phyloP scores from a whole-genome alignment of 2,797 vertebrate species.

The Smutsia temminckii region DNA sequence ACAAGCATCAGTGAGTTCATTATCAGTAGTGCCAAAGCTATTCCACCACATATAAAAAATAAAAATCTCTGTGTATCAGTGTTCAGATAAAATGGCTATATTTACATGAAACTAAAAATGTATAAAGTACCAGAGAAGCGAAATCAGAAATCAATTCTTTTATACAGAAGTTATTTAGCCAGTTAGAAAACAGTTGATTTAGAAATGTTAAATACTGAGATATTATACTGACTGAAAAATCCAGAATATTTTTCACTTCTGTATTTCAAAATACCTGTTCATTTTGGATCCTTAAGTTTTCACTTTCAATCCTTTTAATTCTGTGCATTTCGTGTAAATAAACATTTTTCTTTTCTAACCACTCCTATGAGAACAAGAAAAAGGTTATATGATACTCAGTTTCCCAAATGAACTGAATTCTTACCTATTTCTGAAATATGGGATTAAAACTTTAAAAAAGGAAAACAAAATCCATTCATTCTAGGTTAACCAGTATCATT shows the following conservation, averaged over 20 bases:
- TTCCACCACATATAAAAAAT: neutral
- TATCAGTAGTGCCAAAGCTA: neutral
- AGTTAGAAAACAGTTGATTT: slow-evolving; percentile 23
- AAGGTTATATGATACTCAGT: neutral
- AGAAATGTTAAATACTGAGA: neutral
- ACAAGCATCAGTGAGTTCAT: neutral
- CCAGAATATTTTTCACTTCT: neutral
- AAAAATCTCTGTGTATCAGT: neutral
- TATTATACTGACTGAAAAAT: slow-evolving; percentile 14
- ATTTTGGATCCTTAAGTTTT: slow-evolving; percentile 78
- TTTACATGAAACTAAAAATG: slow-evolving; percentile 28
- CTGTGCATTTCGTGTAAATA: slow-evolving; percentile 84
- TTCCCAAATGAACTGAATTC: slow-evolving; percentile 5
- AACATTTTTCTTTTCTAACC: slow-evolving; percentile 92
- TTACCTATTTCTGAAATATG: slow-evolving; percentile 40
- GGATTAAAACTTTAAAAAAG: slow-evolving; percentile 21
- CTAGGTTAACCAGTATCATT: neutral
- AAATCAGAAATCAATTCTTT: slow-evolving; percentile 21
- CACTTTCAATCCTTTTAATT: slow-evolving; percentile 89
- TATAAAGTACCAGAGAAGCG: neutral
- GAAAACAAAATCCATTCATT: neutral
- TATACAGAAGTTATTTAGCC: neutral
- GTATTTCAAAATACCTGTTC: slow-evolving; percentile 83
- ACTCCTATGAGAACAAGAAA: slow-evolving; percentile 88
- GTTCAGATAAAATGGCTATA: neutral